These are phyloP conservation scores for Diplazon laetatorius DNA, from an alignment of 2,888 invertebrate species.

Conservation along the genomic window DNA sequence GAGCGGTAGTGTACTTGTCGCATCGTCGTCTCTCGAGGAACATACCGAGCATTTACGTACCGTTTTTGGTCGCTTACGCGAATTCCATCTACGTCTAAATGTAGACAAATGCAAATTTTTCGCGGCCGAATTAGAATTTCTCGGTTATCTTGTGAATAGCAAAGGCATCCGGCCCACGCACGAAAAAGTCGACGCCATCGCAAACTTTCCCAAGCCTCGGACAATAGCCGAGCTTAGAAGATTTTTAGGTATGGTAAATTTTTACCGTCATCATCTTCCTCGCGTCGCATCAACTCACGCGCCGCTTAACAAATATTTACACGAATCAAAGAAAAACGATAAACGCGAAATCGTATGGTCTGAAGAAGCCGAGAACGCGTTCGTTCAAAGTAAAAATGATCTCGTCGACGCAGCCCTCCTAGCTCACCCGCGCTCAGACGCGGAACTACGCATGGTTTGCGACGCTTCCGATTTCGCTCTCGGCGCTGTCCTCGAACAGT, in stretches of 20 bases:
- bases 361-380: slow-evolving; percentile 53
- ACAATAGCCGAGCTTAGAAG: slow-evolving; percentile 51
- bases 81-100: slow-evolving; percentile 29
- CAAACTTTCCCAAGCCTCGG: slow-evolving; percentile 6
- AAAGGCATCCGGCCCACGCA: slow-evolving; percentile 49
- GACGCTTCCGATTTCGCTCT: slow-evolving; percentile 54
- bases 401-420: slow-evolving; percentile 54
- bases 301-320: slow-evolving; percentile 37
- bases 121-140: slow-evolving; percentile 46
- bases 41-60: slow-evolving; percentile 31
- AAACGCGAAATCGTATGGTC: slow-evolving; percentile 64
- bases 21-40: slow-evolving; percentile 26
- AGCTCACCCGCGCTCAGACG: slow-evolving; percentile 47
- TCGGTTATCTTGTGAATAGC: slow-evolving; percentile 51
- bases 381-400: slow-evolving; percentile 54
- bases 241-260: slow-evolving; percentile 49
- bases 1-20: too few relatives aligned
- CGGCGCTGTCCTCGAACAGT: slow-evolving; percentile 50
- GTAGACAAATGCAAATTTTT: slow-evolving; percentile 28
- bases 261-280: slow-evolving; percentile 36
- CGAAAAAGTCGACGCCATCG: slow-evolving; percentile 53
- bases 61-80: slow-evolving; percentile 28
- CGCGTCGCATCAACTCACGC: slow-evolving; percentile 63
- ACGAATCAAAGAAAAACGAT: slow-evolving; percentile 61
- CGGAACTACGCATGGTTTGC: slow-evolving; percentile 27